Evolutionary conservation across 2,888 invertebrate genomes (phyloP).

Genomic region (Tiliacea citrago): DNA sequence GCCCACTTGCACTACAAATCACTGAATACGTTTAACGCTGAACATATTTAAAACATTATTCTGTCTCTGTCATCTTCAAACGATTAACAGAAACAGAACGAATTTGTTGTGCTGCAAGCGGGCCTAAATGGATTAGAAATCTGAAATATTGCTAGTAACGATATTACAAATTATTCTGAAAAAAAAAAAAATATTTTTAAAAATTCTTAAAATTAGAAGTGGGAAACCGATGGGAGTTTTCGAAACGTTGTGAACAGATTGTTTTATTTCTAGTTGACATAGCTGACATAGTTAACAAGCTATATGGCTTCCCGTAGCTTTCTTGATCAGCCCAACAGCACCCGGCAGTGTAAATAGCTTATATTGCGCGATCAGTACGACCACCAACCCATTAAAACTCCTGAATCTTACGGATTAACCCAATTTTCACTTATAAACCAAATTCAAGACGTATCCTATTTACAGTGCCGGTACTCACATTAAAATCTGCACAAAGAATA

Average conservation of each 20-base stretch:
- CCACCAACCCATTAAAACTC: neutral
- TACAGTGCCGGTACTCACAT: conserved; percentile 13
- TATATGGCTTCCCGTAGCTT: neutral
- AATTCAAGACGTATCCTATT: neutral
- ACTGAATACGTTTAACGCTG: neutral
- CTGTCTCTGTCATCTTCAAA: neutral
- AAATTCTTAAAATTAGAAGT: neutral
- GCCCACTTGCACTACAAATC: neutral
- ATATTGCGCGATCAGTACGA: neutral
- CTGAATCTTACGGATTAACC: neutral
- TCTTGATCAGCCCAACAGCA: neutral
- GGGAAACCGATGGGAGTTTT: neutral
- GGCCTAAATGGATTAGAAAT: neutral
- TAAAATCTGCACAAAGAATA: conserved; percentile 9
- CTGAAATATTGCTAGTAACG: neutral
- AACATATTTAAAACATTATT: neutral
- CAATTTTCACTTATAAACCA: neutral
- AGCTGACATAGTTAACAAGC: no score
- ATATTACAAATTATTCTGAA: neutral
- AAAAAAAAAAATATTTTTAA: neutral
- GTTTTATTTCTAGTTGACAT: neutral
- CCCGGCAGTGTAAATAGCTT: neutral
- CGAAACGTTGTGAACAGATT: neutral
- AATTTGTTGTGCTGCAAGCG: neutral
- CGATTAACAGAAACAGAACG: neutral